A percentile compares a stretch with the other conserved stretches of the same genome.
phyloP scores from a whole-genome alignment of 2,797 vertebrate species.

The Sparidentex hasta region DNA sequence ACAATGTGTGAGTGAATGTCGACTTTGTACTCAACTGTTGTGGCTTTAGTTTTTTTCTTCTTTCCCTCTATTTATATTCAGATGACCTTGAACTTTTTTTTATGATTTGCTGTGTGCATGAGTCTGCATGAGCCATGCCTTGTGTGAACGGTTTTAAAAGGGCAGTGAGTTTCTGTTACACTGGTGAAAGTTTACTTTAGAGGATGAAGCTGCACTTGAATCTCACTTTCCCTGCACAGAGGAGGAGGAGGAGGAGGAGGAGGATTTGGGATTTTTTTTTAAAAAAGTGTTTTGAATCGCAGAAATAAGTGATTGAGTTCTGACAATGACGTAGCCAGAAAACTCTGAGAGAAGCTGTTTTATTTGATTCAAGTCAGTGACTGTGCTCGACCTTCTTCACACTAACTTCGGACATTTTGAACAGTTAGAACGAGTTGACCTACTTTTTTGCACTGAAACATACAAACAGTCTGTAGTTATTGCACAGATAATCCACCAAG shows the following conservation, averaged over 20 bases:
- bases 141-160: conserved; percentile 43
- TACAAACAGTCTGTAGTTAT: neutral
- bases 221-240: conserved; percentile 61
- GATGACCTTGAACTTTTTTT: conserved; percentile 60
- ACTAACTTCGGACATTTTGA: neutral
- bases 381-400: neutral
- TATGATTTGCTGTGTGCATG: conserved; percentile 73
- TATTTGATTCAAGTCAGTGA: neutral
- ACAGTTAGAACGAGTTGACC: neutral
- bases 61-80: conserved; percentile 72
- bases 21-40: conserved; percentile 62
- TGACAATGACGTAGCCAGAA: conserved; percentile 32
- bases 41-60: conserved; percentile 64
- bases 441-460: neutral
- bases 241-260: conserved; percentile 24
- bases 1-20: conserved; percentile 64
- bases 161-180: conserved; percentile 62
- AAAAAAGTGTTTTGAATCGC: conserved; percentile 3
- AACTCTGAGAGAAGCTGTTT: neutral
- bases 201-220: conserved; percentile 59
- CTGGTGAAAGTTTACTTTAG: conserved; percentile 66
- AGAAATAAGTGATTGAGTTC: conserved; percentile 41
- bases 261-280: neutral
- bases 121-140: conserved; percentile 75
- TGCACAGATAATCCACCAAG: neutral